A percentile compares a stretch with the other conserved stretches of the same genome.
phyloP scores from a whole-genome alignment of 1,140 invertebrate genomes.

The Coelopa frigida region DNA sequence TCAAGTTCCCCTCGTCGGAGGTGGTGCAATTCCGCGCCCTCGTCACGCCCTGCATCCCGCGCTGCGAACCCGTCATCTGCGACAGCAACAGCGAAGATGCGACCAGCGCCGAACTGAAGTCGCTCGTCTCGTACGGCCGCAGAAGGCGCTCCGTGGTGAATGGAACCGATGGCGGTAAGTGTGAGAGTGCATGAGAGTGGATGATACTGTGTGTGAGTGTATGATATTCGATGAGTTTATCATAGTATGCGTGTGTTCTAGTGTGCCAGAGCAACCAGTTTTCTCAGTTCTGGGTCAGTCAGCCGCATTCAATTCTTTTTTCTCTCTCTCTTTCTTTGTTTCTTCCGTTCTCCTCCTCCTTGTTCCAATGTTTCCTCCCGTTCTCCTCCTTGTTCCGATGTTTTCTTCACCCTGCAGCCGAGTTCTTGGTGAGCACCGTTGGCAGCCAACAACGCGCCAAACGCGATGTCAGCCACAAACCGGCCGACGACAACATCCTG shows the following conservation, averaged over 20 bases:
- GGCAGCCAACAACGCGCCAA: conserved; percentile 20
- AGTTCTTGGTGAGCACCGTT: conserved; percentile 35
- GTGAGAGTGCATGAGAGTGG: not conserved
- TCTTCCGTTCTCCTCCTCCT: not conserved
- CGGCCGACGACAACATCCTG: conserved; percentile 63
- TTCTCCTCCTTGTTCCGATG: conserved; percentile 13
- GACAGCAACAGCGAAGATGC: conserved; percentile 71
- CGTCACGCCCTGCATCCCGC: conserved; percentile 87
- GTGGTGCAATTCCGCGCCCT: conserved; percentile 89
- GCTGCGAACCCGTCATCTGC: conserved; percentile 83
- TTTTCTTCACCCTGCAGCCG: conserved; percentile 27
- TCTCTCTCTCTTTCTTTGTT: conserved; percentile 1
- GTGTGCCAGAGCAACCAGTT: too few species aligned
- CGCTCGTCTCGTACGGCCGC: conserved; percentile 56
- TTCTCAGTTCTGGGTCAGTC: too few species aligned
- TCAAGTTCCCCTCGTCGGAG: conserved; percentile 92
- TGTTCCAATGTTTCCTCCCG: not conserved
- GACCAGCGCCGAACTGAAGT: conserved; percentile 62
- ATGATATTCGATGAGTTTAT: too few species aligned
- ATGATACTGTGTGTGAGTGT: too few species aligned
- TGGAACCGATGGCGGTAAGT: conserved; percentile 16
- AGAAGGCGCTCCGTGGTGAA: conserved; percentile 42
- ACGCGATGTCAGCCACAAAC: conserved; percentile 35
- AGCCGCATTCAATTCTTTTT: not conserved
- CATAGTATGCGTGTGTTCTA: too few species aligned